Conservation (phyloP, 2,797 vertebrate species). For the Myiothlypis coronata region DNA sequence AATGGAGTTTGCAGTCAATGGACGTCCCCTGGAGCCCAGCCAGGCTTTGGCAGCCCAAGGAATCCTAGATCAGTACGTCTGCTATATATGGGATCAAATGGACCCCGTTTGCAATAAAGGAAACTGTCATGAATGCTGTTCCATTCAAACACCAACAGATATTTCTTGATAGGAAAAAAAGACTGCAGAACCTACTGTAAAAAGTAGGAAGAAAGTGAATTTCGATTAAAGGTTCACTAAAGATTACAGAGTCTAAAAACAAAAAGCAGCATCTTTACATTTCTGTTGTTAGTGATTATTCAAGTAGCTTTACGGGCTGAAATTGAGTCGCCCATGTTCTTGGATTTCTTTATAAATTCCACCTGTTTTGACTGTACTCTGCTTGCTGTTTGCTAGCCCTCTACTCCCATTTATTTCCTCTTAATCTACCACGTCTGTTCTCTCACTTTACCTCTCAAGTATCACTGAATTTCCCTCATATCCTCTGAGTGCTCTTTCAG, state of each 20-base stretch:
- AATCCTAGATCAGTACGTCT: conserved; percentile 90
- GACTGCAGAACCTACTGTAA: background rate
- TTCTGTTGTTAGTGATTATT: background rate
- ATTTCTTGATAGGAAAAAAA: background rate
- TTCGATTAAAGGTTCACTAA: background rate
- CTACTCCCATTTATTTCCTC: background rate
- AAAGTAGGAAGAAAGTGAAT: background rate
- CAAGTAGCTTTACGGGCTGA: background rate
- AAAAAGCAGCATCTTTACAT: background rate
- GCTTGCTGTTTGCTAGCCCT: background rate
- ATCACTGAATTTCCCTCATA: background rate
- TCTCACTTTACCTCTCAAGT: conserved; percentile 34
- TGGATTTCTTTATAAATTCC: background rate
- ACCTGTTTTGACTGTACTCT: background rate
- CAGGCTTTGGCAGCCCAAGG: conserved; percentile 90
- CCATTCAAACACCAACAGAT: background rate
- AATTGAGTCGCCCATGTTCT: background rate
- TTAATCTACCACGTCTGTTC: conserved; percentile 19
- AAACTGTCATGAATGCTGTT: background rate
- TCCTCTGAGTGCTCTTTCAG: background rate
- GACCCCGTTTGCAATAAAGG: background rate
- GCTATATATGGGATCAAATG: conserved; percentile 18
- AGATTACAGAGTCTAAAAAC: background rate
- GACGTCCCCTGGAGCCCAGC: conserved; percentile 94
- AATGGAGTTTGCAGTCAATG: conserved; percentile 98